Evolutionary conservation across 37 sponge, comb jelly and placozoan genomes (phyloP), one percentile per base, ranked within the genome.

Genomic region (Hexactinellida sp.): DNA sequence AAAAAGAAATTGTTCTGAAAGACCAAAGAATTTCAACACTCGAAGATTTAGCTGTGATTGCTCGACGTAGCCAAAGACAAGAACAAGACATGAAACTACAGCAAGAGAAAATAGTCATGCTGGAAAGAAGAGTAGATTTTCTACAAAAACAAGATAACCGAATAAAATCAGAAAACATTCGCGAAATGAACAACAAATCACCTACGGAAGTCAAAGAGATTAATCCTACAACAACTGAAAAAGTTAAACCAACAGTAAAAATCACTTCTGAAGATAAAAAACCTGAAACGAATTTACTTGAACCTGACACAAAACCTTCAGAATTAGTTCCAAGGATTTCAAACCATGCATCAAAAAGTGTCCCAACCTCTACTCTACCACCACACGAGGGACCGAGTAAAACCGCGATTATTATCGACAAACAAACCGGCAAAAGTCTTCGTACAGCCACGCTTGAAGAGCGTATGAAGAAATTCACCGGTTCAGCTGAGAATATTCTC

Each of bases 51-150:
- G 76, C 76, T 63, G 34, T 63, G 5, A n/a, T 63, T 10, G 76
- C 76, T n/a, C 21, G 76, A 32, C 76, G 76, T 23, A 63, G 76
- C 13, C 25, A 63, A 28, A 7, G 76, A n/a, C 76, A 63, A n/a
- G 76, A 63, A 63, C 76, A 63, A 23, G 76, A 63, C 3, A 63
- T 63, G 76, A 63, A 63, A n/a, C 13, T 63, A n/a, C 76, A 63
- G 13, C 19, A 63, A 32, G 76, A 63, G 34, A 63, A 63, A 28
- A 63, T 63, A 10, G 13, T 63, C 3, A 63, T 1, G 3, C 76
- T 63, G 25, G 76, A 63, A 23, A 10, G 76, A 23, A 63, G 30
- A n/a, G 30, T 63, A 5, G 76, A 63, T 5, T 25, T n/a, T 28
- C 76, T 63, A 7, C 76, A 63, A n/a, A 63, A n/a, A 32, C 28